phyloP scores from a whole-genome alignment of 2,797 vertebrate species.

The Mormyrops boulengeri region DNA sequence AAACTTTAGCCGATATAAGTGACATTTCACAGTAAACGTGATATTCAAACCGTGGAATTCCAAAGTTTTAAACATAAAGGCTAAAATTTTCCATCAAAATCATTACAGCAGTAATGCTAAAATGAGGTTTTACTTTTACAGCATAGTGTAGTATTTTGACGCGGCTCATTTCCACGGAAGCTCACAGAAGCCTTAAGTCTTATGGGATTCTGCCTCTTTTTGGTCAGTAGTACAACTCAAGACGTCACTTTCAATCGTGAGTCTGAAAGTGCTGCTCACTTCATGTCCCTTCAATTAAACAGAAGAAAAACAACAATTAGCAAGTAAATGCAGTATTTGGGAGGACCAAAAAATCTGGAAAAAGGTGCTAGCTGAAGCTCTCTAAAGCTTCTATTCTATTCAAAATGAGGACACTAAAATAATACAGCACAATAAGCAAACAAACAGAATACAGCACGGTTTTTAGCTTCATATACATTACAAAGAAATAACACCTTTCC shows the following conservation, averaged over 20 bases:
- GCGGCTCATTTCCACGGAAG: neutral
- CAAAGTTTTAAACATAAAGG: neutral
- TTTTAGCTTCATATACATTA: neutral
- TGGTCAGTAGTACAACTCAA: neutral
- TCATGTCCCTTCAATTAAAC: neutral
- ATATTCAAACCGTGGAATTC: neutral
- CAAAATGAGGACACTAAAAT: neutral
- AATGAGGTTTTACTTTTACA: neutral
- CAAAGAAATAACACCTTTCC: neutral
- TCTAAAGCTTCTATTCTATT: neutral
- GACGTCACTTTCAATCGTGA: neutral
- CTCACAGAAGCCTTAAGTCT: neutral
- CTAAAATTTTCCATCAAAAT: neutral
- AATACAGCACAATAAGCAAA: neutral
- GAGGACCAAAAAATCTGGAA: neutral
- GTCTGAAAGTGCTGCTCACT: neutral
- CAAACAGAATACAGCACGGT: neutral
- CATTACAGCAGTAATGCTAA: neutral
- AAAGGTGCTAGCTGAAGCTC: neutral
- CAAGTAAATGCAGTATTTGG: neutral
- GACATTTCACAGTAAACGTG: neutral
- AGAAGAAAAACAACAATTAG: neutral
- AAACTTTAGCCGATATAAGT: neutral
- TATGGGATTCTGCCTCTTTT: neutral
- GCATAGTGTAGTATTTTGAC: neutral